Conservation (phyloP, 2,797 vertebrate genomes). For the Gallinago solitaria region DNA sequence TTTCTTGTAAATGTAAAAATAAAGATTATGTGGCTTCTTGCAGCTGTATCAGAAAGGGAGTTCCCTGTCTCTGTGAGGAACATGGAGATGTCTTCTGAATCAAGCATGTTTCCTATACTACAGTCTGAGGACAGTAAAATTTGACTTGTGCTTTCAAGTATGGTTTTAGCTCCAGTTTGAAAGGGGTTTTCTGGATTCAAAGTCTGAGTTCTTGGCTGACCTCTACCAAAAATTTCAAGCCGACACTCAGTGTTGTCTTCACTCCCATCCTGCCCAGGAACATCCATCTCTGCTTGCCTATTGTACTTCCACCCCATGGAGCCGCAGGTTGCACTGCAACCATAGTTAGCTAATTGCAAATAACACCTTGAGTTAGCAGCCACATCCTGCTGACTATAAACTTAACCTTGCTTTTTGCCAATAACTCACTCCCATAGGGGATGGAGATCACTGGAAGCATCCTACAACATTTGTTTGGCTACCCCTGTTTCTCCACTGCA, state of each 20-base stretch:
- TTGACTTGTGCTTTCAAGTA: neutral
- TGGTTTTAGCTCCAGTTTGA: neutral
- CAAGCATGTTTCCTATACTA: neutral
- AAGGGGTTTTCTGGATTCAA: neutral
- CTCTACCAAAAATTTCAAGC: neutral
- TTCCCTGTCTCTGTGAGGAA: neutral
- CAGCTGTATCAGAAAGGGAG: slow-evolving; percentile 2
- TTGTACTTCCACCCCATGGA: neutral
- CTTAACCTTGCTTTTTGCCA: neutral
- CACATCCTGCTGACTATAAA: neutral
- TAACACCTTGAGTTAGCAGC: neutral
- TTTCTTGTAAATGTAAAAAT: neutral
- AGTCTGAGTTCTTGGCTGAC: neutral
- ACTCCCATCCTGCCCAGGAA: neutral
- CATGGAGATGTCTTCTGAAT: neutral
- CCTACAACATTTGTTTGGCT: neutral
- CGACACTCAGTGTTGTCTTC: neutral
- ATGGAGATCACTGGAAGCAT: neutral
- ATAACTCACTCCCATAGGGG: neutral
- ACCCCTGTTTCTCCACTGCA: accelerated
- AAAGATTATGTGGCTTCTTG: neutral
- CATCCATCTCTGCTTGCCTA: accelerated
- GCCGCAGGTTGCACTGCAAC: neutral
- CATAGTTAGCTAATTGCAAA: neutral
- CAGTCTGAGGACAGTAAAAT: neutral